phyloP scores from a whole-genome alignment of 2,113 vertebrate genomes.

The Pachycephala philippinensis region DNA sequence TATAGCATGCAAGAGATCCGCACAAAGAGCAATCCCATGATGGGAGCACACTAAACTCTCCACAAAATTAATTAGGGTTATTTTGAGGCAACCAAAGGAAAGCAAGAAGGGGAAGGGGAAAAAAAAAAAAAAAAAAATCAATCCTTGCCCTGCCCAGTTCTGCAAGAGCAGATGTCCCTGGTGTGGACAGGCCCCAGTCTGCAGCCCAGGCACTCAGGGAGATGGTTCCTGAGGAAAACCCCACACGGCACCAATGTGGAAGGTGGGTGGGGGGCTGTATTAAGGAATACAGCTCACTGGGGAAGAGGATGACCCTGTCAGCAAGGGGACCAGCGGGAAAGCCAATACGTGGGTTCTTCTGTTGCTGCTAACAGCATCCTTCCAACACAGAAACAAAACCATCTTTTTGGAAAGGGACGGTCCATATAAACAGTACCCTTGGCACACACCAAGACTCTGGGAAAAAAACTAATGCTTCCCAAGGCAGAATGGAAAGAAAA shows the following conservation, averaged over 20 bases:
- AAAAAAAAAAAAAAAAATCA: background rate
- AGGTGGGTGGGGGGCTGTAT: background rate
- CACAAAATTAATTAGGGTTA: slow-evolving; percentile 41
- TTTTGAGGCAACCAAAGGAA: slow-evolving; percentile 15
- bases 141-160: background rate
- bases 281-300: background rate
- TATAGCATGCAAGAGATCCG: slow-evolving; percentile 41
- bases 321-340: background rate
- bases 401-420: background rate
- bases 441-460: background rate
- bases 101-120: background rate
- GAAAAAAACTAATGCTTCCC: background rate
- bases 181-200: background rate
- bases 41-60: slow-evolving; percentile 18
- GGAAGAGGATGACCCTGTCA: background rate
- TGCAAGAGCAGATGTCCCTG: background rate
- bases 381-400: background rate
- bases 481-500: background rate
- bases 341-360: background rate
- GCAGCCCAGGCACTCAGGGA: background rate
- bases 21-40: slow-evolving; percentile 52
- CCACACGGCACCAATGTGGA: background rate
- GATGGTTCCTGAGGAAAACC: background rate
- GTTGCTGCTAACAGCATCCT: background rate
- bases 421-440: background rate